Evolutionary conservation across 2,797 vertebrate genomes (phyloP), one percentile per base, ranked within the genome.

Genomic region (Paedocypris micromegethes): DNA sequence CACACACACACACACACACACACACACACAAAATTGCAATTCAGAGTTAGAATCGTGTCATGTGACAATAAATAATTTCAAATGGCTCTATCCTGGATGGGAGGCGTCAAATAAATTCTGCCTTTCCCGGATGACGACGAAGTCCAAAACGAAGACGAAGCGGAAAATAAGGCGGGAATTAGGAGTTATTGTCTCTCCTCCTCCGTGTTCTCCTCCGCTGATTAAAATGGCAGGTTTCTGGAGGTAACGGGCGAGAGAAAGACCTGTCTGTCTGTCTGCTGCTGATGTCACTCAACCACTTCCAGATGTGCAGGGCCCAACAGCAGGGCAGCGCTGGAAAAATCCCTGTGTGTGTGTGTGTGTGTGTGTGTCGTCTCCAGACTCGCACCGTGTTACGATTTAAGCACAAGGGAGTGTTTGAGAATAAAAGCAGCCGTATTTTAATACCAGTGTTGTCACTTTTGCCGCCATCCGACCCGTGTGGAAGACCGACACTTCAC

Each of bases 221-320:
- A 70, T 58, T 63, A 81, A 80, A 72, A 66, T 49, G 44, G 43
- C 65, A 56, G 50, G 43, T 44, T 64, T 62, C n/a, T 58, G 23
- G 45, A 63, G 54, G 66, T 57, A 69, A 65, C 37, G 45, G 76
- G 84, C 81, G 84, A 68, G 83, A 86, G 74, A 76, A 79, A 80
- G 85, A 69, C 82, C 84, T 87, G 86, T 87, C 81, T 87, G 86
- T 87, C 81, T 74, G 75, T 87, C 81, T 73, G 72, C 82, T 74
- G 72, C 79, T 85, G 82, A 87, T 86, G 84, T 87, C 87, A 87
- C 84, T 81, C 83, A 87, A 90, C 81, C 76, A 64, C 82, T 87
- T 88, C 87, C 88, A 89, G 86, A 89, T 89, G 88, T 87, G 72
- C 73, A 46, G 68, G 3, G 62, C 68, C 81, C 73, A 78, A 79